phyloP scores from a whole-genome alignment of 2,888 invertebrate species.

The Quadriops clusia region DNA sequence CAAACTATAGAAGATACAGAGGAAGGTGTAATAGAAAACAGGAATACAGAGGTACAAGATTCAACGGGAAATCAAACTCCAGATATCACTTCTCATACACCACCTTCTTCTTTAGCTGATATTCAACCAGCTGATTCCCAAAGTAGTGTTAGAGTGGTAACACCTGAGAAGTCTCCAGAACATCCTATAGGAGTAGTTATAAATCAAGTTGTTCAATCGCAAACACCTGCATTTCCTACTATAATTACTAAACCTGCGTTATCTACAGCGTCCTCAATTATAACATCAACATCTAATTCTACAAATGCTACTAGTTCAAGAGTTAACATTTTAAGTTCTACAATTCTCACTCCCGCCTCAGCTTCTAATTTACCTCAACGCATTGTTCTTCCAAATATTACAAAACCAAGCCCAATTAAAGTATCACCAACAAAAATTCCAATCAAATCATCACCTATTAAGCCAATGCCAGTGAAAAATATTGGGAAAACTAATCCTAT shows the following conservation, averaged over 20 bases:
- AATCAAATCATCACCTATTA: slow-evolving; percentile 44
- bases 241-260: slow-evolving; percentile 28
- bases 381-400: slow-evolving; percentile 40
- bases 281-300: slow-evolving; percentile 29
- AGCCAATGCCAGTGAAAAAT: slow-evolving; percentile 38
- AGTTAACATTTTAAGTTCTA: slow-evolving; percentile 32
- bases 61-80: slow-evolving; percentile 17
- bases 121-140: slow-evolving; percentile 37
- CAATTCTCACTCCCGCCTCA: slow-evolving; percentile 26
- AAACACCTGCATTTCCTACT: slow-evolving; percentile 20
- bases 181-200: slow-evolving; percentile 19
- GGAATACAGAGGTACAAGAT: slow-evolving; percentile 17
- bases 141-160: slow-evolving; percentile 26
- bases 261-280: slow-evolving; percentile 28
- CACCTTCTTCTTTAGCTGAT: slow-evolving; percentile 29
- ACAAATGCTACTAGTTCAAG: slow-evolving; percentile 26
- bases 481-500: slow-evolving; percentile 20
- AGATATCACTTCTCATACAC: slow-evolving; percentile 28
- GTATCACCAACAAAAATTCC: slow-evolving; percentile 41
- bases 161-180: slow-evolving; percentile 25
- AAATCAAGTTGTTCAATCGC: slow-evolving; percentile 23
- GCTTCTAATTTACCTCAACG: slow-evolving; percentile 33
- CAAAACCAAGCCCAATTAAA: slow-evolving; percentile 38
- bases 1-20: slow-evolving; percentile 9
- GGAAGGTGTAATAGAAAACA: slow-evolving; percentile 7